Base-by-base conservation (phyloP, 1,140 invertebrate species). In the Condylostylus longicornis region DNA sequence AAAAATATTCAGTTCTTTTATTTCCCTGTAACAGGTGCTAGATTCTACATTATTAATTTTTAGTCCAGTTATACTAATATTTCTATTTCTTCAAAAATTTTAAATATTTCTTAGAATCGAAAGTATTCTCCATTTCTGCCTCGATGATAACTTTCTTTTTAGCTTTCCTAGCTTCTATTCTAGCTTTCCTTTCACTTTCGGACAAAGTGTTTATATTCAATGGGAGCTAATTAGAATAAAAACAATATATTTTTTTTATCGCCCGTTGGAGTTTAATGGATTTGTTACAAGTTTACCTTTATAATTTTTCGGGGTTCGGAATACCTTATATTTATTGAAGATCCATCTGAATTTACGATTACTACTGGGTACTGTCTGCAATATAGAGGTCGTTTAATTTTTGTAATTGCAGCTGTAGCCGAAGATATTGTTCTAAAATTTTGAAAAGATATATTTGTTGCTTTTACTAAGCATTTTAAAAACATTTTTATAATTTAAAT, bases 251-350 rank as follows among this genome's bases (percentile, higher is more conserved):
- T n/a, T n/a, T n/a, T n/a, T n/a, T n/a, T n/a, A n/a, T n/a, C n/a
- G n/a, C n/a, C n/a, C n/a, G n/a, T n/a, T n/a, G n/a, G n/a, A n/a
- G n/a, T n/a, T n/a, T n/a, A n/a, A n/a, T n/a, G n/a, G n/a, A n/a
- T n/a, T n/a, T n/a, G n/a, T n/a, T n/a, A n/a, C n/a, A n/a, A n/a
- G n/a, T 39, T 47, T 65, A 82, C 79, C 65, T 68, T 77, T 20
- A 91, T 80, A 42, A 90, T 79, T 64, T 69, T 70, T 43, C 79
- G 62, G 15, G 86, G 86, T 63, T 83, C 79, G 42, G 73, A 64
- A 57, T 89, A 85, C 45, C 74, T 61, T 18, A 85, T 74, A 22
- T 66, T 77, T 40, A 82, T 72, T 30, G 74, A 79, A 40, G 83
- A 82, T 32, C 87, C 87, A 71, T 90, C 76, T 5, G 81, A 62